Conservation (phyloP, 2,888 invertebrate species). For the Zygaena filipendulae region DNA sequence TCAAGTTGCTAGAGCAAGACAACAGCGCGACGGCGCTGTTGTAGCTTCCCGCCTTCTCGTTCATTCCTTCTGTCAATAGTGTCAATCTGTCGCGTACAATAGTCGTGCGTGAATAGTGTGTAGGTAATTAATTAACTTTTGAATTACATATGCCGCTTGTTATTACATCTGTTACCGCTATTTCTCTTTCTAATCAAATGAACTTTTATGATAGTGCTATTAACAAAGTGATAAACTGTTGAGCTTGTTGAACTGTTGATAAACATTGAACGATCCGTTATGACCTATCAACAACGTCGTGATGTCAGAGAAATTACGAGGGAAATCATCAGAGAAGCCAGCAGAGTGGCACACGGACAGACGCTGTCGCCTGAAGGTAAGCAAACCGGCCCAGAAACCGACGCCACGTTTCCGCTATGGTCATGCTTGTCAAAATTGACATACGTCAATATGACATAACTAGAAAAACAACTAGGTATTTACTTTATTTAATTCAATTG, state of each 20-base stretch:
- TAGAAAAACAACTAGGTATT: constrained; percentile 52
- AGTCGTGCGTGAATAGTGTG: too few relatives aligned
- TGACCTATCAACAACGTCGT: constrained; percentile 59
- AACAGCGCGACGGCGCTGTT: constrained; percentile 52
- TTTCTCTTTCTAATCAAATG: constrained; percentile 29
- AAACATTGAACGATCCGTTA: constrained; percentile 60
- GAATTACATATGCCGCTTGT: constrained; percentile 48
- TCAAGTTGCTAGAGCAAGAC: too few relatives aligned
- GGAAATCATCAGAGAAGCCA: constrained; percentile 56
- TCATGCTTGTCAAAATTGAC: constrained; percentile 67
- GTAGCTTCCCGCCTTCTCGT: constrained; percentile 57
- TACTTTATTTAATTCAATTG: background rate
- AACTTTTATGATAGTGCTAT: constrained; percentile 15
- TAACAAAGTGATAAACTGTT: too few relatives aligned
- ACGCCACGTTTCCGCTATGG: constrained; percentile 65
- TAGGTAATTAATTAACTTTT: too few relatives aligned
- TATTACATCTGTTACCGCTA: constrained; percentile 26
- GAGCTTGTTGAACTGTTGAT: too few relatives aligned
- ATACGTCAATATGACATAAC: constrained; percentile 67
- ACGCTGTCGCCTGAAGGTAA: constrained; percentile 63
- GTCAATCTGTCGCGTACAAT: constrained; percentile 28
- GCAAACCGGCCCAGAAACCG: constrained; percentile 44
- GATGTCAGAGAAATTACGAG: constrained; percentile 57
- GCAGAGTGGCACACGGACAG: constrained; percentile 50
- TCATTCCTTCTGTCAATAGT: too few relatives aligned